Evolutionary conservation across 2,797 vertebrate species (phyloP), one percentile per base, ranked within the genome.

Genomic region (Helostoma temminkii): DNA sequence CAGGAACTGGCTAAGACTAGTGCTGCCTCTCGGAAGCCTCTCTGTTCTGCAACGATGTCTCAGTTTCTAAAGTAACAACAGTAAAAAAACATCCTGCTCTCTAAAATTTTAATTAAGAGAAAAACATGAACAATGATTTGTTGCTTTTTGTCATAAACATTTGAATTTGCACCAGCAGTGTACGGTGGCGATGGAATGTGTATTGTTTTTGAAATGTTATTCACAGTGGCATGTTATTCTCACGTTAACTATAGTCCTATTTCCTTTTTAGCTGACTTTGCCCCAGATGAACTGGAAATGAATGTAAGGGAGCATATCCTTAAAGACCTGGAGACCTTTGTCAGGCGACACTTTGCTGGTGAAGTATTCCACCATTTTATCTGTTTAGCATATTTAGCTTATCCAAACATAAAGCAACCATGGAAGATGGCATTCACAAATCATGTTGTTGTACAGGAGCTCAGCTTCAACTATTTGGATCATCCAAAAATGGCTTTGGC

Each of bases 401-500:
- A 50, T 24, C 36, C 2, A 22, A 37, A 57, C 5, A 25, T 9
- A 11, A n/a, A 22, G n/a, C 9, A 8, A 46, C 5, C 4, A 21
- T 43, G 5, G 18, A 21, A 24, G 2, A 19, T 49, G 3, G 26
- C 53, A 28, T 2, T 48, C 9, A 76, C 8, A n/a, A 11, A 14
- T 54, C 0, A 0, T 45, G 5, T 68, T 37, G 49, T 26, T 67
- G 7, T 18, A 66, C 83, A 98, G 96, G 95, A 84, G 96, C 96
- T 55, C 95, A 89, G 62, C 90, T 98, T 56, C 94, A 92, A 69
- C 93, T 98, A 24, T 98, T 98, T 94, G 97, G 97, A 49, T 98
- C 97, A 4, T 98, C 97, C 69, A 98, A 96, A 93, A 98, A 98
- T 86, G 97, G 97, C 50, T 98, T 97, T 93, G 97, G 97, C 36